Conservation (phyloP, 2,113 vertebrate genomes). For the Lophura nycthemera region DNA sequence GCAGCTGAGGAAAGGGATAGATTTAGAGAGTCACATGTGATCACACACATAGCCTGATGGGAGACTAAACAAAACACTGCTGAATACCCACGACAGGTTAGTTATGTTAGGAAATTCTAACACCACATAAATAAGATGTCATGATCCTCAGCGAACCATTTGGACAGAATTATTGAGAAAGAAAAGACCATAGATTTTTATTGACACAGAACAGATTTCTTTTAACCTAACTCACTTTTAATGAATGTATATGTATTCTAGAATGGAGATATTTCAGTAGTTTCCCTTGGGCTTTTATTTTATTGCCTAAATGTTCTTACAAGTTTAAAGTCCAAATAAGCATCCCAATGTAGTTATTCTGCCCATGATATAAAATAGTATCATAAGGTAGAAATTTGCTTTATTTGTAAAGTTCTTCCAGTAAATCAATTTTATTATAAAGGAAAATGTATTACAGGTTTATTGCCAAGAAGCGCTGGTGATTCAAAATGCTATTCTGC, state of each 20-base stretch:
- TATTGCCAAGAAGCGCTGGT: background rate
- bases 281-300: background rate
- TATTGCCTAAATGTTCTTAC: background rate
- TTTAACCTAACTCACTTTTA: background rate
- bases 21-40: background rate
- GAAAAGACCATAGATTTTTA: background rate
- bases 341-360: background rate
- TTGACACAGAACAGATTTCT: background rate
- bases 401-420: background rate
- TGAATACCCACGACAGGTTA: background rate
- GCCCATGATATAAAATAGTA: background rate
- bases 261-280: background rate
- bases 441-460: background rate
- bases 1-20: background rate
- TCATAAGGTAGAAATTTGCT: background rate
- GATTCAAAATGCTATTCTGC: background rate
- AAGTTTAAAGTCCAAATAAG: background rate
- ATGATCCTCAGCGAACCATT: background rate
- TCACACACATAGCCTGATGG: background rate
- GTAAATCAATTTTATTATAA: conserved; percentile 17
- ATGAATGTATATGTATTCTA: background rate
- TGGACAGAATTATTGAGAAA: background rate
- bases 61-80: background rate
- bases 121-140: background rate
- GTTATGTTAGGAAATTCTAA: background rate